A percentile compares a stretch with the other conserved stretches of the same genome.
These are phyloP conservation scores for Sesamia nonagrioides DNA, from an alignment of 1,140 invertebrate genomes.

Conservation along the genomic window DNA sequence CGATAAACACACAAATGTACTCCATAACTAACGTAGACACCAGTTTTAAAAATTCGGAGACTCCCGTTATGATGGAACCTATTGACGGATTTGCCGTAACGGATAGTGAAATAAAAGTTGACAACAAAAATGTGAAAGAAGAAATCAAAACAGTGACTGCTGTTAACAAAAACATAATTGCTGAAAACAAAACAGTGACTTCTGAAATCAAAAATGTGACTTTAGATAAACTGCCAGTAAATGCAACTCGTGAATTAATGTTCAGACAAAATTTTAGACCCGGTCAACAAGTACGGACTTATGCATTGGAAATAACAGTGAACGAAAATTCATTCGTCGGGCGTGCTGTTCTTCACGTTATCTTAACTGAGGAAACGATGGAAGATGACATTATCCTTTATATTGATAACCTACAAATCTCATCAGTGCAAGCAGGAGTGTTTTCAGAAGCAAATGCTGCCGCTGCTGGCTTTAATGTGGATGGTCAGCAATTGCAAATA, in stretches of 20 bases:
- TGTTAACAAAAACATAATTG: no score
- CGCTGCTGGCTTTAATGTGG: slow-evolving; percentile 45
- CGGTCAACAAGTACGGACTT: slow-evolving; percentile 63
- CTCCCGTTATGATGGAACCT: neutral
- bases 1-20: slow-evolving; percentile 36
- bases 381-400: slow-evolving; percentile 66
- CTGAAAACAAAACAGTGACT: slow-evolving; percentile 30
- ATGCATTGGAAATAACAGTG: slow-evolving; percentile 64
- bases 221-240: slow-evolving; percentile 23
- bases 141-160: slow-evolving; percentile 23
- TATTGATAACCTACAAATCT: slow-evolving; percentile 59
- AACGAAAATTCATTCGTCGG: slow-evolving; percentile 65
- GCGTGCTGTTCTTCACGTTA: slow-evolving; percentile 65
- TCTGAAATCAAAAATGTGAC: slow-evolving; percentile 26
- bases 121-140: neutral
- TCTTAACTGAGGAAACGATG: slow-evolving; percentile 58
- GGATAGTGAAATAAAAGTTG: neutral
- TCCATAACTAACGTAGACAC: neutral
- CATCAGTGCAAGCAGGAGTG: slow-evolving; percentile 62
- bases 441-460: slow-evolving; percentile 61
- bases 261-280: slow-evolving; percentile 60
- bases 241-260: slow-evolving; percentile 30
- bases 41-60: slow-evolving; percentile 2
- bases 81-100: neutral
- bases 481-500: slow-evolving; percentile 65